Evolutionary conservation across 2,113 vertebrate genomes (phyloP).

Genomic region (Neolamprologus brichardi): DNA sequence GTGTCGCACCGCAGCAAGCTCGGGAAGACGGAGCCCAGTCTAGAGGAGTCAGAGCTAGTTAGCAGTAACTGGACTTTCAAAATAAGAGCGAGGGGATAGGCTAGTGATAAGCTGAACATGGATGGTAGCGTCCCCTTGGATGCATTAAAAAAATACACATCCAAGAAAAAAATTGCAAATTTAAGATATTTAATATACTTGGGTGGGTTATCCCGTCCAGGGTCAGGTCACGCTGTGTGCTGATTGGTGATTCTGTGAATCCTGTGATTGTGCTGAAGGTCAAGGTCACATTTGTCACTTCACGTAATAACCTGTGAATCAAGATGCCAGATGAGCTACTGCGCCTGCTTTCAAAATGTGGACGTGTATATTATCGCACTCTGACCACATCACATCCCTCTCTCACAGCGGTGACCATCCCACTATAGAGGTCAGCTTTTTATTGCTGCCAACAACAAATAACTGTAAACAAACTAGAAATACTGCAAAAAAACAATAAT

Average conservation of each 20-base stretch:
- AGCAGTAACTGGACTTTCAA: background rate
- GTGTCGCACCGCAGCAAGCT: rapidly evolving
- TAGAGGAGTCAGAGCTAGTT: background rate
- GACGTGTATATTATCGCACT: background rate
- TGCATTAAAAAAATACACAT: background rate
- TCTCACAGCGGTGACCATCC: background rate
- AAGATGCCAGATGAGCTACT: background rate
- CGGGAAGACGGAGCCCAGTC: background rate
- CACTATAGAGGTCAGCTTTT: background rate
- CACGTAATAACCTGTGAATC: background rate
- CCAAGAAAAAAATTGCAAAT: background rate
- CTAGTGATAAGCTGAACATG: background rate
- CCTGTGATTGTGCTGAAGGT: background rate
- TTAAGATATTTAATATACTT: background rate
- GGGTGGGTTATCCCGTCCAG: background rate
- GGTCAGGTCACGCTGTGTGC: background rate
- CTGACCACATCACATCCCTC: background rate
- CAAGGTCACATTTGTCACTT: background rate
- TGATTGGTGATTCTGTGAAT: background rate
- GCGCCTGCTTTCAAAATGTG: background rate
- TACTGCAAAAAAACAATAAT: rapidly evolving
- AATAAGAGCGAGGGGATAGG: background rate
- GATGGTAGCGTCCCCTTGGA: background rate
- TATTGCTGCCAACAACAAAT: background rate
- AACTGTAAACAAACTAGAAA: background rate